Conservation (phyloP, 2,888 invertebrate species). For the Erannis defoliaria region DNA sequence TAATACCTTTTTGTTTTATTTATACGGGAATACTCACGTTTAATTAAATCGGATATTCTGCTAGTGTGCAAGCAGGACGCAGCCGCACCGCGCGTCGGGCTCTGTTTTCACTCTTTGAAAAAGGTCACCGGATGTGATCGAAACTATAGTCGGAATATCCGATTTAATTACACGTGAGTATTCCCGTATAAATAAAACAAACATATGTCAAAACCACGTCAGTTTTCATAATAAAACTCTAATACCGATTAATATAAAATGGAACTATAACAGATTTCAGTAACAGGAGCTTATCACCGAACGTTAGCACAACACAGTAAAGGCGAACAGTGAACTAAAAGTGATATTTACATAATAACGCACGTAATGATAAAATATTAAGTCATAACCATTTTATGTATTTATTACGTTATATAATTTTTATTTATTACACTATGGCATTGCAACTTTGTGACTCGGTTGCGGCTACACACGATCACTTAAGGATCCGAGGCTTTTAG, state of each 20-base stretch:
- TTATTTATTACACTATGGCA: constrained; percentile 70
- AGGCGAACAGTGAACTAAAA: constrained; percentile 54
- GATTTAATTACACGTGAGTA: no score
- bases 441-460: constrained; percentile 81
- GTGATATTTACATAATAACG: constrained; percentile 79
- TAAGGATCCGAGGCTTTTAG: constrained; percentile 21
- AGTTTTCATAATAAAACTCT: no score
- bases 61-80: no score
- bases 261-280: constrained; percentile 47
- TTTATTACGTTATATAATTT: constrained; percentile 68
- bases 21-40: no score
- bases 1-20: no score
- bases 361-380: constrained; percentile 73
- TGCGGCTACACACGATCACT: constrained; percentile 60
- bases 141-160: no score
- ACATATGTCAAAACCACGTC: no score
- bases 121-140: no score
- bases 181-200: no score
- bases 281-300: constrained; percentile 30
- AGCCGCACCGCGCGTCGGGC: no score
- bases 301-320: constrained; percentile 44
- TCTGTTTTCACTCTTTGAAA: no score
- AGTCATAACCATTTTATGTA: constrained; percentile 72
- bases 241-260: constrained; percentile 50
- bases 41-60: no score